These are phyloP conservation scores for Holocentrus rufus DNA, from an alignment of 2,797 vertebrate species.

Conservation along the genomic window DNA sequence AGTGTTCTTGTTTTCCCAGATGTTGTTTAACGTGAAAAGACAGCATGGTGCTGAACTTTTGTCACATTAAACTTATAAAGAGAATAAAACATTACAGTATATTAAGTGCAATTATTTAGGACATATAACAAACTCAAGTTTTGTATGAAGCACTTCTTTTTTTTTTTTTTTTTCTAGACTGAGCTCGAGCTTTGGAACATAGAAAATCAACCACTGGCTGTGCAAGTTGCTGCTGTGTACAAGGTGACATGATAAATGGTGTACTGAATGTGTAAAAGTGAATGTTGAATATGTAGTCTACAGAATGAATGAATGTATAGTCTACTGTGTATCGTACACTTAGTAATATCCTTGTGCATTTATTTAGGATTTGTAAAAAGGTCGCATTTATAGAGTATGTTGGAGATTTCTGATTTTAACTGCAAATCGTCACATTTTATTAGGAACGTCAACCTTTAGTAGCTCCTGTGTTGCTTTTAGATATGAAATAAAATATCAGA, in stretches of 20 bases:
- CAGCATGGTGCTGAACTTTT: slow-evolving; percentile 31
- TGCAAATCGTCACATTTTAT: not conserved
- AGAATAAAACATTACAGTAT: slow-evolving; percentile 44
- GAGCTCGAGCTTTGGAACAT: slow-evolving; percentile 25
- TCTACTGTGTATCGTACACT: too few relatives aligned
- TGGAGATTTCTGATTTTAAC: not conserved
- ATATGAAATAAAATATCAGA: not conserved
- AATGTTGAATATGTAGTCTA: not conserved
- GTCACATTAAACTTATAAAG: slow-evolving; percentile 23
- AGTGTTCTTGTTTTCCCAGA: slow-evolving; percentile 27
- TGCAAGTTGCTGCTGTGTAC: slow-evolving; percentile 45
- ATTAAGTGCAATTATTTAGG: slow-evolving; percentile 23
- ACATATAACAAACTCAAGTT: slow-evolving; percentile 1
- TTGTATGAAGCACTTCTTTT: not conserved
- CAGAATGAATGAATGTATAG: too few relatives aligned
- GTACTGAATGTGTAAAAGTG: not conserved
- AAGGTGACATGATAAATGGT: not conserved
- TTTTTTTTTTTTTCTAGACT: slow-evolving; percentile 28
- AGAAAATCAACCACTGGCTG: slow-evolving; percentile 21
- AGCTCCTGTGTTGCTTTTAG: not conserved
- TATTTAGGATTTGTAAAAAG: too few relatives aligned
- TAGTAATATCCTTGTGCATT: too few relatives aligned
- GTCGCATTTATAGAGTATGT: not conserved
- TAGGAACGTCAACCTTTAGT: not conserved
- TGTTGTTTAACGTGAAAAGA: slow-evolving; percentile 36